phyloP scores from a whole-genome alignment of 2,113 vertebrate species.

The Apteryx mantelli region DNA sequence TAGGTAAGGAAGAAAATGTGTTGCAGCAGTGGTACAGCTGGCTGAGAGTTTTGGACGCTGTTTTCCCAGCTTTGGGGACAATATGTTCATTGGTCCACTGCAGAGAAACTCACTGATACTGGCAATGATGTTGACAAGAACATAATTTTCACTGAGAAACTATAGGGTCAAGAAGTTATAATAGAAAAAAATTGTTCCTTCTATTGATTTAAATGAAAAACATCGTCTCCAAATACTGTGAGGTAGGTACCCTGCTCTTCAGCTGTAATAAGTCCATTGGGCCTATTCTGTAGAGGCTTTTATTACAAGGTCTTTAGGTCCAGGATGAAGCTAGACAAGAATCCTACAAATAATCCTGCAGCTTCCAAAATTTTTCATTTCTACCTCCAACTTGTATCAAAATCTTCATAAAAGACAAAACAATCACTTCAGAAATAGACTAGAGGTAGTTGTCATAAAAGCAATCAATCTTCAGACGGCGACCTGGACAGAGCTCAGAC shows the following conservation, averaged over 20 bases:
- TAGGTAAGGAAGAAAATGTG: not conserved
- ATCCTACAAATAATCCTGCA: not conserved
- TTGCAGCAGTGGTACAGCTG: not conserved
- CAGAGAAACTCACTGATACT: not conserved
- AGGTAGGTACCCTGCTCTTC: not conserved
- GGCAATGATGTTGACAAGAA: not conserved
- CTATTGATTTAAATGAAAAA: not conserved
- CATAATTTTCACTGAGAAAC: not conserved
- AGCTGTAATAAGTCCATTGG: not conserved
- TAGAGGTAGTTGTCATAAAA: not conserved
- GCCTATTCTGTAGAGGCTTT: not conserved
- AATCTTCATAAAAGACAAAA: not conserved
- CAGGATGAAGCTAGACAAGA: not conserved
- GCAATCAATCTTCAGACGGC: not conserved
- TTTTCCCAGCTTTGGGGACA: not conserved
- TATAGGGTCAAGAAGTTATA: not conserved
- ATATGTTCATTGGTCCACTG: not conserved
- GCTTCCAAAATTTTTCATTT: not conserved
- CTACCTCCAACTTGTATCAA: not conserved
- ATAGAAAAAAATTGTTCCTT: not conserved
- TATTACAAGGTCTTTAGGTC: not conserved
- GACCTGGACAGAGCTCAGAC: not conserved
- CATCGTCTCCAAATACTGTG: not conserved
- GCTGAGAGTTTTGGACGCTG: accelerated
- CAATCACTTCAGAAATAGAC: not conserved